A percentile compares a stretch with the other conserved stretches of the same genome.
Evolutionary conservation across 2,888 invertebrate genomes (phyloP).

Genomic region (Latheticus oryzae): DNA sequence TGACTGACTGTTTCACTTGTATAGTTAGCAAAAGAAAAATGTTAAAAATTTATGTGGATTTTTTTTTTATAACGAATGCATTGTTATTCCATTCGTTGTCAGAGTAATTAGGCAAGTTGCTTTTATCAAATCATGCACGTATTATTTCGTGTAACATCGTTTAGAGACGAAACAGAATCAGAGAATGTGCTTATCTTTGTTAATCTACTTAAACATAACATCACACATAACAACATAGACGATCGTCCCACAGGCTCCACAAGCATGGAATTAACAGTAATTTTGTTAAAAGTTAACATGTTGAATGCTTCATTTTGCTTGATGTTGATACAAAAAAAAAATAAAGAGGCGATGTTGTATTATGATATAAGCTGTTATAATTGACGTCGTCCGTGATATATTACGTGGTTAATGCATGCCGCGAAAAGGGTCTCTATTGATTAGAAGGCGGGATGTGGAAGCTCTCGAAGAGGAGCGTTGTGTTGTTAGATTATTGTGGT

Average conservation of each 20-base stretch:
- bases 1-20: slow-evolving; percentile 52
- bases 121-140: slow-evolving; percentile 9
- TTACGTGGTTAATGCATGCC: slow-evolving; percentile 23
- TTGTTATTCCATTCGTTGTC: no score
- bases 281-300: slow-evolving; percentile 12
- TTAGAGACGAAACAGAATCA: slow-evolving; percentile 15
- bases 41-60: no score
- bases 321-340: slow-evolving; percentile 18
- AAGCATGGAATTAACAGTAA: slow-evolving; percentile 21
- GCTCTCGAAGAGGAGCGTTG: not conserved
- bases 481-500: not conserved
- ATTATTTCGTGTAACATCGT: slow-evolving; percentile 9
- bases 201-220: slow-evolving; percentile 32
- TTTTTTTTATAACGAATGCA: not conserved
- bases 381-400: slow-evolving; percentile 25
- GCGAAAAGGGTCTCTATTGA: slow-evolving; percentile 30
- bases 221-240: slow-evolving; percentile 16
- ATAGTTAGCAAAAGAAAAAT: no score
- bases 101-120: not conserved
- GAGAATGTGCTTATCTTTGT: slow-evolving; percentile 23
- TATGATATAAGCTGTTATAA: slow-evolving; percentile 20
- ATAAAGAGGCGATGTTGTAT: slow-evolving; percentile 4
- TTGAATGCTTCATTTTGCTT: slow-evolving; percentile 6
- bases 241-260: slow-evolving; percentile 20
- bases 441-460: no score